Percentiles rank a stretch among this genome's conserved stretches.
phyloP scores from a whole-genome alignment of 2,797 vertebrate species.

The Morelia viridis region DNA sequence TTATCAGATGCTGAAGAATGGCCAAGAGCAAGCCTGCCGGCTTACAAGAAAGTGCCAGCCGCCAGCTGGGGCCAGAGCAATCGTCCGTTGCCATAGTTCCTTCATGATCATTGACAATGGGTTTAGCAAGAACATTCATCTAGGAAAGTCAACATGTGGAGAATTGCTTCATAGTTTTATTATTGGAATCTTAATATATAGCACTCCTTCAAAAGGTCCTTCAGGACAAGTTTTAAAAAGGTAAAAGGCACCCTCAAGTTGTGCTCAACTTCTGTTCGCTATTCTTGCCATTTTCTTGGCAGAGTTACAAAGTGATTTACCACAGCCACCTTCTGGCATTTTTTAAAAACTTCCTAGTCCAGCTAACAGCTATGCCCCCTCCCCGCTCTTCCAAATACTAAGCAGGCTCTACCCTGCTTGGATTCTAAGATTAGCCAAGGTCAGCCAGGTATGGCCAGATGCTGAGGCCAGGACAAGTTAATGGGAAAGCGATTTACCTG shows the following conservation, averaged over 20 bases:
- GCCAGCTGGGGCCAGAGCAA: constrained; percentile 63
- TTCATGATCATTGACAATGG: constrained; percentile 58
- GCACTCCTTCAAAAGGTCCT: constrained; percentile 50
- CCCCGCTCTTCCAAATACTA: not conserved
- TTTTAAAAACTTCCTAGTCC: not conserved
- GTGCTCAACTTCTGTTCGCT: not conserved
- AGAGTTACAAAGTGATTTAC: not conserved
- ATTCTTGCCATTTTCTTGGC: not conserved
- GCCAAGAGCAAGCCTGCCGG: constrained; percentile 42
- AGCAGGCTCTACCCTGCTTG: not conserved
- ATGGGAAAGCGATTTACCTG: constrained; percentile 52
- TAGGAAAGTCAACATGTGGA: constrained; percentile 50
- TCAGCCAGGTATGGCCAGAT: not conserved
- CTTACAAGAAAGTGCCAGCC: constrained; percentile 49
- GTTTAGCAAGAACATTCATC: constrained; percentile 44
- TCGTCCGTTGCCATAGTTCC: constrained; percentile 67
- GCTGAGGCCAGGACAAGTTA: constrained; percentile 43
- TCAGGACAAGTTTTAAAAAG: constrained; percentile 28
- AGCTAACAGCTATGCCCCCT: not conserved
- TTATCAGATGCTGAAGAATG: constrained; percentile 23
- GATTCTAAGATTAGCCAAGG: not conserved
- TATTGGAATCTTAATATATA: constrained; percentile 64
- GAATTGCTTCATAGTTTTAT: constrained; percentile 61
- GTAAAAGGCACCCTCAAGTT: not conserved
- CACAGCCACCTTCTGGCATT: not conserved